Conservation (phyloP, 2,888 invertebrate genomes). For the Polia nebulosa region DNA sequence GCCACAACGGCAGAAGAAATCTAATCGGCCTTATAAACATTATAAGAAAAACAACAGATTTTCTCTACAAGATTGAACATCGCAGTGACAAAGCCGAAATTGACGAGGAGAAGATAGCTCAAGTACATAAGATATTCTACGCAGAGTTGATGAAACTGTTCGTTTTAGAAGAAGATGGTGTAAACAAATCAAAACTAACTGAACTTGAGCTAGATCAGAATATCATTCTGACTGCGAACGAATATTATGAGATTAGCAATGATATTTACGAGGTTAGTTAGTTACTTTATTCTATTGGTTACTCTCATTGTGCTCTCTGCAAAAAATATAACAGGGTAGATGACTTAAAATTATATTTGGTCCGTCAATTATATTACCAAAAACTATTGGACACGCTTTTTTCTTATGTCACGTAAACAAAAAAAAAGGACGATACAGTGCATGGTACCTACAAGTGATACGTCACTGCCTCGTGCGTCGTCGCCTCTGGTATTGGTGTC, state of each 20-base stretch:
- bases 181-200: slow-evolving; percentile 73
- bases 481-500: no score
- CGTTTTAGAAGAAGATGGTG: slow-evolving; percentile 78
- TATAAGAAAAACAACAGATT: slow-evolving; percentile 44
- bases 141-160: slow-evolving; percentile 86
- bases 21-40: slow-evolving; percentile 35
- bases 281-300: slow-evolving; percentile 26
- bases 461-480: no score
- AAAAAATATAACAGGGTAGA: no score
- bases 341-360: no score
- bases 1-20: slow-evolving; percentile 67
- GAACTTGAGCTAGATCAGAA: slow-evolving; percentile 84
- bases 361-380: no score
- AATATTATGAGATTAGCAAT: slow-evolving; percentile 88
- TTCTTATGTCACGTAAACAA: no score
- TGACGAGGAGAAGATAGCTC: slow-evolving; percentile 72
- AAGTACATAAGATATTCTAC: slow-evolving; percentile 80
- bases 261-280: slow-evolving; percentile 92
- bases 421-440: no score
- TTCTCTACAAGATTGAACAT: slow-evolving; percentile 36
- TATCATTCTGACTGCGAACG: slow-evolving; percentile 84
- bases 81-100: slow-evolving; percentile 51
- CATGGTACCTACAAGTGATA: no score
- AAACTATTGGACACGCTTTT: no score
- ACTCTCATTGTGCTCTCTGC: no score